phyloP scores from a whole-genome alignment of 1,140 invertebrate species.

The Myzus persicae region DNA sequence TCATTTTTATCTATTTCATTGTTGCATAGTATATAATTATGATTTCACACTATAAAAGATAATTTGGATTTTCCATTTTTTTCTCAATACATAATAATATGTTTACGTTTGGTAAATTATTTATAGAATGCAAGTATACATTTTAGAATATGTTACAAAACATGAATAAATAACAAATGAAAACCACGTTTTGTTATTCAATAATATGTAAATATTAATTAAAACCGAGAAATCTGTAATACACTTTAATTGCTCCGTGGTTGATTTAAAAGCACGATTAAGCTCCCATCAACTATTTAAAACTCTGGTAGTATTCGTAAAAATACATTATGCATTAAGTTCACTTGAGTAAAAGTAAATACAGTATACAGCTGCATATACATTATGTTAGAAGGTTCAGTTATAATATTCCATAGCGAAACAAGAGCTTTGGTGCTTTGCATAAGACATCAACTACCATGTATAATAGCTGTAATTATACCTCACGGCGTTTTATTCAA shows the following conservation, averaged over 20 bases:
- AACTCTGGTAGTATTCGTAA: background rate
- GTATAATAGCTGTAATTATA: background rate
- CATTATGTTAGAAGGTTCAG: background rate
- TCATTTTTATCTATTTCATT: too few relatives aligned
- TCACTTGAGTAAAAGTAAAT: constrained; percentile 7
- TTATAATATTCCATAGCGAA: background rate
- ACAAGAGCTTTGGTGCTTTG: background rate
- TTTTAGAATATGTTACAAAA: background rate
- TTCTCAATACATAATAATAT: background rate
- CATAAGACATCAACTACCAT: background rate
- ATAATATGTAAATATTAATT: constrained; percentile 4
- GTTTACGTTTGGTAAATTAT: background rate
- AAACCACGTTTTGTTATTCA: background rate
- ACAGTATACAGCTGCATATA: background rate
- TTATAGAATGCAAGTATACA: background rate
- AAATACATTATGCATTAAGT: constrained; percentile 21
- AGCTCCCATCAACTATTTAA: background rate
- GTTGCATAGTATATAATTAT: background rate
- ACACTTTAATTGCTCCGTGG: background rate
- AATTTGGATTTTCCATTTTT: background rate
- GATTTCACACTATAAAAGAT: background rate
- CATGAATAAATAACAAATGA: background rate
- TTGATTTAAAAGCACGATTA: background rate
- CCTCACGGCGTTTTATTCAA: background rate
- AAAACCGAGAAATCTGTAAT: background rate